These are phyloP conservation scores for Philereme transversata DNA, from an alignment of 2,888 invertebrate species.

Conservation along the genomic window DNA sequence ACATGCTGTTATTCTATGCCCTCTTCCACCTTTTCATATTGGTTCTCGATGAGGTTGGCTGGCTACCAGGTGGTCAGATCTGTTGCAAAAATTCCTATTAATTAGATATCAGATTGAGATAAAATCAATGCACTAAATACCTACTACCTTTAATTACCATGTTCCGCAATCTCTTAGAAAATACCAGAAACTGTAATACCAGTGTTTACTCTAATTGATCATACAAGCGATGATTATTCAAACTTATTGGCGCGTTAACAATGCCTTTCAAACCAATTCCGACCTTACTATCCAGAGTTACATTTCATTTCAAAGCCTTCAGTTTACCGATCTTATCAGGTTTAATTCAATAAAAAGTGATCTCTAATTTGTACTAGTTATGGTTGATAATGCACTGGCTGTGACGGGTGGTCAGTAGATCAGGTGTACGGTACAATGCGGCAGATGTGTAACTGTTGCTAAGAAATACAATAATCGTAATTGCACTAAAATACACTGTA, in stretches of 20 bases:
- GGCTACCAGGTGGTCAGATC: too few relatives aligned
- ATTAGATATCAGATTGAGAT: conserved; percentile 18
- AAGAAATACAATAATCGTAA: conserved; percentile 46
- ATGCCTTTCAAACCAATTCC: conserved; percentile 15
- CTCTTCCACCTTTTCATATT: too few relatives aligned
- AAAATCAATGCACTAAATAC: conserved; percentile 33
- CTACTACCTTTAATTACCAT: conserved; percentile 29
- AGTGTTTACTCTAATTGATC: conserved; percentile 42
- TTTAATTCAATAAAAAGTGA: conserved; percentile 20
- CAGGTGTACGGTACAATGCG: conserved; percentile 57
- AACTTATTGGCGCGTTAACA: conserved; percentile 39
- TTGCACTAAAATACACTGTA: conserved; percentile 33
- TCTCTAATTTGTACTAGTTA: conserved; percentile 28
- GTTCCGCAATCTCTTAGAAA: conserved; percentile 36
- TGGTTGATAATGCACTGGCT: conserved; percentile 24
- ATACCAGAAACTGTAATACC: conserved; percentile 39
- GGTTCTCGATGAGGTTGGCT: too few relatives aligned
- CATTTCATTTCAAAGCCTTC: conserved; percentile 19
- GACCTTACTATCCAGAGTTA: conserved; percentile 22
- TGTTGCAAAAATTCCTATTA: neutral
- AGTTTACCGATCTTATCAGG: conserved; percentile 15
- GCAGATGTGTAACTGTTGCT: conserved; percentile 59
- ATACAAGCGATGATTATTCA: conserved; percentile 33
- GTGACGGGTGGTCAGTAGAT: conserved; percentile 53
- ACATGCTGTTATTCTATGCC: too few relatives aligned